These are phyloP conservation scores for Balanococcus diminutus DNA, from an alignment of 2,888 invertebrate genomes.

Conservation along the genomic window DNA sequence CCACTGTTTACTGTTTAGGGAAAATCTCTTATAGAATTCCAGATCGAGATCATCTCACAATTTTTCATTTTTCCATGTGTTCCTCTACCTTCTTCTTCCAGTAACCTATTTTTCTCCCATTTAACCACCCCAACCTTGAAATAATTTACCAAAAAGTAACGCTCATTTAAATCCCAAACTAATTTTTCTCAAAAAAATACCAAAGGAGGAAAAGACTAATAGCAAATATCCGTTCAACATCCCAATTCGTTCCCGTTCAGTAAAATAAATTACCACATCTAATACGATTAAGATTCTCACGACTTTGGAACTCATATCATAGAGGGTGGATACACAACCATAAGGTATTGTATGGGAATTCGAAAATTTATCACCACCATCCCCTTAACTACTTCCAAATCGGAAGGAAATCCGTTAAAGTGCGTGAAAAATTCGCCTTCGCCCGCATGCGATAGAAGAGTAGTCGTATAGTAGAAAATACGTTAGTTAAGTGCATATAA, in stretches of 20 bases:
- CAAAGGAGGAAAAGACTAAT: neutral
- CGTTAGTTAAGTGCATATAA: neutral
- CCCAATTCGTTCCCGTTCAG: slow-evolving; percentile 13
- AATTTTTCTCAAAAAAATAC: neutral
- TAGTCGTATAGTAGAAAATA: no score
- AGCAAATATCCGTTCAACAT: slow-evolving; percentile 19
- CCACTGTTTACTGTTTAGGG: no score
- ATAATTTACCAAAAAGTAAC: neutral
- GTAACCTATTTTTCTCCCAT: neutral
- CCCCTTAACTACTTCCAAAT: neutral
- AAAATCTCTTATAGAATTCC: no score
- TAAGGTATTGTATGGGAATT: neutral
- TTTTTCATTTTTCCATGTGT: no score
- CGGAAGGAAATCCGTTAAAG: slow-evolving; percentile 41
- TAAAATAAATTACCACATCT: slow-evolving; percentile 11
- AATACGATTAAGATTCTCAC: slow-evolving; percentile 26
- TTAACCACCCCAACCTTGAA: neutral
- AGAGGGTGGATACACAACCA: slow-evolving; percentile 12
- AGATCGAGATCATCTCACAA: no score
- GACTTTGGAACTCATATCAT: neutral
- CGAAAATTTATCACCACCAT: neutral
- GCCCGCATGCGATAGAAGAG: slow-evolving; percentile 27
- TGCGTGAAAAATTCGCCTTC: slow-evolving; percentile 39
- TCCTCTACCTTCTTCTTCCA: no score
- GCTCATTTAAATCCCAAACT: neutral